Evolutionary conservation across 1,140 invertebrate species (phyloP), one percentile per base, ranked within the genome.

Genomic region (Samia ricini): DNA sequence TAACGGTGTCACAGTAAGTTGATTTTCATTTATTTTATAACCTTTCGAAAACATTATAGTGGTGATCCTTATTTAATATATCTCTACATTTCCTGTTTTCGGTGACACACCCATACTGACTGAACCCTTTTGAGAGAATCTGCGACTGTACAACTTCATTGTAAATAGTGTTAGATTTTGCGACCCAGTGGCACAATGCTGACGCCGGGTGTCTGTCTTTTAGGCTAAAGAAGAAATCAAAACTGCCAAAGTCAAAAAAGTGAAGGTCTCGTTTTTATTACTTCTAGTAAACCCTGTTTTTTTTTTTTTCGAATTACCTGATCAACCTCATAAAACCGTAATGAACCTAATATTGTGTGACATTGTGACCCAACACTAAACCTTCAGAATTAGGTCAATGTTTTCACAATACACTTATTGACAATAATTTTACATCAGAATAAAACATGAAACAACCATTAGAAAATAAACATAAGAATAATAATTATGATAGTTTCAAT

Each of bases 1-100:
- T 42, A 80, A 84, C 76, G 76, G 71, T 42, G 61, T 71, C 20
- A 66, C 64, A 33, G 85, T 88, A 63, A 83, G 81, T 85, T 64
- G 48, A 71, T 62, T 57, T 71, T 66, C 24, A 59, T 62, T 62
- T 64, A 63, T 72, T 72, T 70, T 71, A 63, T 74, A 74, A 72
- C 65, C 72, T 72, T 48, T 21, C 60, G 21, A 52, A 59, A 61
- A 24, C 18, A 23, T 50, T n/a, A 60, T 22, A 33, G 1, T 49
- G 10, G n/a, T 48, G 19, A 49, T 42, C 56, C 24, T 57, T 21
- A 19, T 56, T 24, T 8, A 12, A 12, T 4, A 10, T 36, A 12
- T 24, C 21, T 3, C 7, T 26, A 12, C 10, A 6, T 33, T 33
- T 3, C 10, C 22, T n/a, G 19, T 55, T 52, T 56, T n/a, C 23